Percentiles rank a stretch among this genome's conserved stretches.
Conservation (phyloP, 2,797 vertebrate genomes). For the Phrynocephalus vlangalii region DNA sequence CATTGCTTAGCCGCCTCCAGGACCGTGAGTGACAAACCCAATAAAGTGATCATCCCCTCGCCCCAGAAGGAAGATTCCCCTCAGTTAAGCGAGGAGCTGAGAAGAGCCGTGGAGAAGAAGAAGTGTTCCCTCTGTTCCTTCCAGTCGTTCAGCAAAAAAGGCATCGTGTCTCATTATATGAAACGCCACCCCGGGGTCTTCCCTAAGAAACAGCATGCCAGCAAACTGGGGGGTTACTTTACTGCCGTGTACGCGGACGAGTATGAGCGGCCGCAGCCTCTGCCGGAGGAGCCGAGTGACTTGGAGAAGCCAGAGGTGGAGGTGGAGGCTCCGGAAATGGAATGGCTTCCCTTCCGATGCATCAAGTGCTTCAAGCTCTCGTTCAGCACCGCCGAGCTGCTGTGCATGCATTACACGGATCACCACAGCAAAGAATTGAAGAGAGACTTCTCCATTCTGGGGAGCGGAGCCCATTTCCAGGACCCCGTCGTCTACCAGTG, state of each 20-base stretch:
- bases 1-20: conserved; percentile 97
- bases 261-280: conserved; percentile 77
- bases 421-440: conserved; percentile 93
- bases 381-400: conserved; percentile 89
- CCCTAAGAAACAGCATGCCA: conserved; percentile 95
- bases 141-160: conserved; percentile 98
- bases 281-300: conserved; percentile 68
- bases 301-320: conserved; percentile 85
- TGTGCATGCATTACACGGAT: conserved; percentile 97
- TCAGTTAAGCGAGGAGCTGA: conserved; percentile 92
- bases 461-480: conserved; percentile 82
- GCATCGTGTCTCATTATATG: conserved; percentile 98
- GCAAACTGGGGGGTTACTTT: conserved; percentile 96
- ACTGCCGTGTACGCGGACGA: conserved; percentile 95
- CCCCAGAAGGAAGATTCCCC: conserved; percentile 86
- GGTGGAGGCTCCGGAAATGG: conserved; percentile 80
- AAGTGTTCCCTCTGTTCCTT: conserved; percentile 95
- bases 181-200: conserved; percentile 98
- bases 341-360: conserved; percentile 95
- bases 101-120: conserved; percentile 92
- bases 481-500: conserved; percentile 90
- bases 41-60: conserved; percentile 88
- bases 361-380: conserved; percentile 95
- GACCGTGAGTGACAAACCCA: conserved; percentile 88
- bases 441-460: conserved; percentile 91